Evolutionary conservation across 1,140 invertebrate genomes (phyloP), one percentile per base, ranked within the genome.

Genomic region (Pseudomyrmex dendroicus): DNA sequence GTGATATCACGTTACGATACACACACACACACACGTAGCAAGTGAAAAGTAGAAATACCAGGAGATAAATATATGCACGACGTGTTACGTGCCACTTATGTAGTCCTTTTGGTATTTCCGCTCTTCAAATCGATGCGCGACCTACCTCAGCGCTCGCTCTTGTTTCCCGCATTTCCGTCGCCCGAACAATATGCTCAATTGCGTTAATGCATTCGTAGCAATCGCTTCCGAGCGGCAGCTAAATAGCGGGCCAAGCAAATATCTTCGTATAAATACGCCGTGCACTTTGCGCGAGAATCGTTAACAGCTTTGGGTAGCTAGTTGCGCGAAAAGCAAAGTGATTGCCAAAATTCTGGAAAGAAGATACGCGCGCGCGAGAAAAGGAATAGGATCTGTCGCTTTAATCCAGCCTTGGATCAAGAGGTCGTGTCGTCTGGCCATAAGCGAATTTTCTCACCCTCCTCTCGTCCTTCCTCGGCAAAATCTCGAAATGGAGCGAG

Each of bases 341-440:
- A 73, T 84, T 72, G 61, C 76, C 57, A 73, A 83, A 66, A 80
- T 72, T 59, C 22, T 35, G 56, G 66, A 50, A 17, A 54, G 52
- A 61, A 57, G 56, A 73, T 22, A 13, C 48, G 54, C 56, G 52
- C n/a, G 52, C 61, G 46, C 17, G 67, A 72, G 48, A 85, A 46
- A 61, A 35, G 8, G 54, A 77, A 84, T 88, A 70, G 66, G 72
- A 72, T 83, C 84, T 90, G 86, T 90, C 89, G 72, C 87, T 91
- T 91, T 90, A 91, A 91, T 85, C 70, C 64, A 85, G 83, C 77
- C 84, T 86, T 86, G 85, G 72, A 57, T 44, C 66, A 70, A 86
- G 59, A 72, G 35, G 20, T 35, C 46, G 63, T 76, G 59, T 84
- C 25, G 70, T 87, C 62, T 84, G 22, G 52, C 63, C 57, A 77